phyloP scores from a whole-genome alignment of 2,888 invertebrate species.

The Heliconius ismenius region DNA sequence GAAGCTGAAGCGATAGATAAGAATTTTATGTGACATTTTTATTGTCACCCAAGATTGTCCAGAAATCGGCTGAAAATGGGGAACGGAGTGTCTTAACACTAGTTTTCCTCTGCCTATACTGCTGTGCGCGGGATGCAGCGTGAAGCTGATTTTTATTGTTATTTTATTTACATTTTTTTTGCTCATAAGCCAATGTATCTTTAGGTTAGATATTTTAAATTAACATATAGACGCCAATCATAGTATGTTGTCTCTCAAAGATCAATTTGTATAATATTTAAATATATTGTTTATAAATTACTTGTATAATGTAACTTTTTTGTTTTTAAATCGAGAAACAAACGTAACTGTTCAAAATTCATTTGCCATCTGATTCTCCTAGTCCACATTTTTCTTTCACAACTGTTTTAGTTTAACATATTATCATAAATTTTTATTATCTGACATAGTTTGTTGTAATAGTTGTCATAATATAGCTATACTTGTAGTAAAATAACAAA shows the following conservation, averaged over 20 bases:
- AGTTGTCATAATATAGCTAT: neutral
- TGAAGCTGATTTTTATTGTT: neutral
- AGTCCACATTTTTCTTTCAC: neutral
- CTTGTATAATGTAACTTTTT: no score
- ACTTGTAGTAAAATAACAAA: neutral
- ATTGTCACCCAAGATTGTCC: constrained; percentile 8
- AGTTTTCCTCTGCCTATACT: neutral
- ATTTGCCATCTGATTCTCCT: neutral
- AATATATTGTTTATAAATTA: no score
- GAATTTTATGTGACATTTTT: constrained; percentile 1
- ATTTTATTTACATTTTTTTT: neutral
- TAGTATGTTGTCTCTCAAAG: neutral
- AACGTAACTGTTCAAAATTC: no score
- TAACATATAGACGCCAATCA: no score
- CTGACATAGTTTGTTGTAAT: neutral
- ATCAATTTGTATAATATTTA: neutral
- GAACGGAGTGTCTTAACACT: neutral
- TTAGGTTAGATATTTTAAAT: no score
- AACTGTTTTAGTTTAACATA: neutral
- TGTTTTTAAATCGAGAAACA: no score
- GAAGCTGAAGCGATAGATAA: constrained; percentile 33
- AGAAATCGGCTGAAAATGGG: neutral
- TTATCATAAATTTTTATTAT: neutral
- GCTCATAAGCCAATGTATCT: no score
- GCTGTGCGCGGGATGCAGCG: neutral